Evolutionary conservation across 2,888 invertebrate species (phyloP).

Genomic region (Mythimna albipuncta): DNA sequence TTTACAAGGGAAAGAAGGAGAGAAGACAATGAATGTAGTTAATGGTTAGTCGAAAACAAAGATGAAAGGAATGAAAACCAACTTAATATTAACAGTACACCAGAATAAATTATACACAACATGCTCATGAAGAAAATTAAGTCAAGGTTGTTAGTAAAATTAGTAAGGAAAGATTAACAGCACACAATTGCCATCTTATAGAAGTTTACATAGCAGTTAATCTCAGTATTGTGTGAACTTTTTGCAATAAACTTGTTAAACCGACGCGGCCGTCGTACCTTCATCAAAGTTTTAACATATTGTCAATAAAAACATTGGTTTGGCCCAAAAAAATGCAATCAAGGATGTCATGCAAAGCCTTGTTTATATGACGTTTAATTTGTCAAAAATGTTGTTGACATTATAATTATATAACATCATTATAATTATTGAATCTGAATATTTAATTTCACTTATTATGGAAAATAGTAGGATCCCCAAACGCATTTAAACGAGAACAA

Average conservation of each 20-base stretch:
- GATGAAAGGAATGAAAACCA: slow-evolving; percentile 5
- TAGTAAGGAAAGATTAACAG: slow-evolving; percentile 15
- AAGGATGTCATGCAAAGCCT: not conserved
- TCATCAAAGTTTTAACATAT: slow-evolving; percentile 15
- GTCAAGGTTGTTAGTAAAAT: not conserved
- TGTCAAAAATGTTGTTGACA: not conserved
- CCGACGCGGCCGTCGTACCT: slow-evolving; percentile 9
- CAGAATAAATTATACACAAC: not conserved
- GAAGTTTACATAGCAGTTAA: slow-evolving; percentile 5
- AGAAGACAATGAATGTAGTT: slow-evolving; percentile 8
- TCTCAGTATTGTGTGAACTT: slow-evolving; percentile 9
- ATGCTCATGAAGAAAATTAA: not conserved
- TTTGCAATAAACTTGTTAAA: slow-evolving; percentile 3
- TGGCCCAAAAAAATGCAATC: not conserved
- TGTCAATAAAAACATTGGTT: slow-evolving; percentile 1
- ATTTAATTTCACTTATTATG: not conserved
- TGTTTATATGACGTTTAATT: not conserved
- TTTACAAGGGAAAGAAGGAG: slow-evolving; percentile 5
- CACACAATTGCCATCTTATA: not conserved
- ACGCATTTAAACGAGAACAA: not conserved
- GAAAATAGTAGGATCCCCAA: not conserved
- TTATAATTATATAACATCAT: not conserved
- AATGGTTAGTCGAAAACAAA: not conserved
- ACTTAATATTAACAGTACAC: not conserved
- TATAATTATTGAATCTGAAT: not conserved